phyloP scores from a whole-genome alignment of 2,888 invertebrate species.

The Ochropleura leucogaster region DNA sequence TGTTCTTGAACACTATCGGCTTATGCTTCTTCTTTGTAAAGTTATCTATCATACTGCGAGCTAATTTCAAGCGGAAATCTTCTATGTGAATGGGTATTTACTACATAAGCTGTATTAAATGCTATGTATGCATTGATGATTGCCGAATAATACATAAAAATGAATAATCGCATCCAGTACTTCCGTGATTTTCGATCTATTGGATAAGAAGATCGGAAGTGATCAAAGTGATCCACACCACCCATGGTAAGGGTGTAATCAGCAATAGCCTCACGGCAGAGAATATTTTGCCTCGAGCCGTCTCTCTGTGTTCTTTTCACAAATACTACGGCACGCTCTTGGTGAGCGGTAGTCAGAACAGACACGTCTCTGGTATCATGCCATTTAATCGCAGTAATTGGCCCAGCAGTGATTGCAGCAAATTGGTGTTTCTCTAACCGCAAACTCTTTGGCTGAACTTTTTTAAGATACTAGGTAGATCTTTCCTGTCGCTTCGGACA shows the following conservation, averaged over 20 bases:
- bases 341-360: neutral
- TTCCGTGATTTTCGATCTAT: neutral
- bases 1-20: neutral
- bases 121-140: neutral
- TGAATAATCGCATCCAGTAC: neutral
- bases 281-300: neutral
- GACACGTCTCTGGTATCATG: too few relatives aligned
- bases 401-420: too few relatives aligned
- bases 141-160: neutral
- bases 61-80: neutral
- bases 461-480: too few relatives aligned
- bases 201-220: neutral
- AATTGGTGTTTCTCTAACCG: too few relatives aligned
- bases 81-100: neutral
- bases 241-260: neutral
- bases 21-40: neutral
- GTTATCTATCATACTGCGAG: neutral
- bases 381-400: too few relatives aligned
- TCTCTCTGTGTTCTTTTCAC: neutral
- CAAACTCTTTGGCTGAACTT: too few relatives aligned
- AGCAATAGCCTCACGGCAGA: neutral
- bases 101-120: neutral
- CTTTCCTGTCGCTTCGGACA: too few relatives aligned
- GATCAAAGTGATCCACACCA: neutral
- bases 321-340: neutral